phyloP scores from a whole-genome alignment of 2,888 invertebrate genomes.

The Lamproptera curius region DNA sequence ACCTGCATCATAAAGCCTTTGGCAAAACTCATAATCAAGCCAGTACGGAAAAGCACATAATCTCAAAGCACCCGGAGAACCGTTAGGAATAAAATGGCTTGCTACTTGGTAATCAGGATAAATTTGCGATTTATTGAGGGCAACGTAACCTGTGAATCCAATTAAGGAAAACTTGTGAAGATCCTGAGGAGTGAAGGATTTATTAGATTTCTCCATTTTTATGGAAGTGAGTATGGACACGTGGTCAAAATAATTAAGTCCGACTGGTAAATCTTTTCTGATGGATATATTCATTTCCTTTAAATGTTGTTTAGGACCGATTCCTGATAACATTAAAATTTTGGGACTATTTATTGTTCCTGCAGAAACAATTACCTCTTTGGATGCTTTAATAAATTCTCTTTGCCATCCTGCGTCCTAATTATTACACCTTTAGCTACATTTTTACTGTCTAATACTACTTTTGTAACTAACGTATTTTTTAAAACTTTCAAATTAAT shows the following conservation, averaged over 20 bases:
- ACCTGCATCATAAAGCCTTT: slow-evolving; percentile 32
- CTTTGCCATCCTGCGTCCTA: background rate
- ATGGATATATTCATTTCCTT: slow-evolving; percentile 34
- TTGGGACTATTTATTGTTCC: slow-evolving; percentile 44
- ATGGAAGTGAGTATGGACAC: slow-evolving; percentile 24
- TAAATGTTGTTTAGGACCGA: slow-evolving; percentile 59
- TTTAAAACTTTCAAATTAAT: slow-evolving; percentile 72
- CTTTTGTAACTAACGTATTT: slow-evolving; percentile 28
- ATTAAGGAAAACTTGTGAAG: slow-evolving; percentile 30
- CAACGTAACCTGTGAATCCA: slow-evolving; percentile 28
- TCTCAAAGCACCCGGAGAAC: slow-evolving; percentile 9
- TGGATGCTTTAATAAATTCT: slow-evolving; percentile 22
- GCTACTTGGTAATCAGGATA: slow-evolving; percentile 35
- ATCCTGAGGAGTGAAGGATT: slow-evolving; percentile 38
- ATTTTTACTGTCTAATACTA: slow-evolving; percentile 23
- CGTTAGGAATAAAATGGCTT: slow-evolving; percentile 23
- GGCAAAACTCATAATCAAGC: slow-evolving; percentile 47
- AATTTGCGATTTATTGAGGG: slow-evolving; percentile 30
- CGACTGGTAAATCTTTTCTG: slow-evolving; percentile 39
- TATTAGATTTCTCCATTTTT: slow-evolving; percentile 44
- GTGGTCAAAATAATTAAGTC: slow-evolving; percentile 42
- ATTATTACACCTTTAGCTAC: slow-evolving; percentile 18
- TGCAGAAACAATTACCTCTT: slow-evolving; percentile 52
- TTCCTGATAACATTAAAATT: slow-evolving; percentile 35
- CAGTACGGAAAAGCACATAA: slow-evolving; percentile 58